A percentile compares a stretch with the other conserved stretches of the same genome.
phyloP scores from a whole-genome alignment of 2,888 invertebrate genomes.

The Xestia rhomboidea region DNA sequence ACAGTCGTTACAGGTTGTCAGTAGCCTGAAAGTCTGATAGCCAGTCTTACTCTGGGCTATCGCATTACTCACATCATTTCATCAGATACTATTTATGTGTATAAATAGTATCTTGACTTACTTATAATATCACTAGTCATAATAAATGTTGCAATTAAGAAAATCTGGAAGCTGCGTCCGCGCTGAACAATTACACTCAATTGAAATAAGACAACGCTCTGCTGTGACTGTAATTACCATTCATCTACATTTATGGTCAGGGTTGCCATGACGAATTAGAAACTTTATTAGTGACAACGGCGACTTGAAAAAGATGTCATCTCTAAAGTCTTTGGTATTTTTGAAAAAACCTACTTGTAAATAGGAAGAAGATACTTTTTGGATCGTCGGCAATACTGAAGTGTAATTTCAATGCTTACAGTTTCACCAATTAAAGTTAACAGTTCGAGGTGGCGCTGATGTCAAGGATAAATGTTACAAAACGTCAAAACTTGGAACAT shows the following conservation, averaged over 20 bases:
- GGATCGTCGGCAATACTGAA: background rate
- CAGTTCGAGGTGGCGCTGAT: background rate
- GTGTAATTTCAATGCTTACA: background rate
- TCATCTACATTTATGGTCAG: slow-evolving; percentile 34
- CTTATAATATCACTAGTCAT: no score
- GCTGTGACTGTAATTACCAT: slow-evolving; percentile 46
- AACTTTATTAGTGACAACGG: background rate
- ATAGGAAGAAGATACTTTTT: background rate
- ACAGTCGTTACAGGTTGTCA: background rate
- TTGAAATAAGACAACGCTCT: slow-evolving; percentile 52
- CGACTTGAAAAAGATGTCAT: background rate
- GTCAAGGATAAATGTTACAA: background rate
- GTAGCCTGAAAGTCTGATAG: background rate
- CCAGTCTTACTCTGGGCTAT: background rate
- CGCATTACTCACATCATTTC: background rate
- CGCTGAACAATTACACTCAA: slow-evolving; percentile 51
- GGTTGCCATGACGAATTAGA: slow-evolving; percentile 19
- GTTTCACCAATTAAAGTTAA: background rate
- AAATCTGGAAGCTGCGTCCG: slow-evolving; percentile 38
- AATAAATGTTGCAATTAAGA: slow-evolving; percentile 34
- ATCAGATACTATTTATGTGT: background rate
- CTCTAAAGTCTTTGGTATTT: background rate
- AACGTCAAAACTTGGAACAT: background rate
- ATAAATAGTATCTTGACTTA: no score
- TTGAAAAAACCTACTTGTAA: background rate